A percentile compares a stretch with the other conserved stretches of the same genome.
phyloP scores from a whole-genome alignment of 2,797 vertebrate species.

The Phyllotis vaccarum region DNA sequence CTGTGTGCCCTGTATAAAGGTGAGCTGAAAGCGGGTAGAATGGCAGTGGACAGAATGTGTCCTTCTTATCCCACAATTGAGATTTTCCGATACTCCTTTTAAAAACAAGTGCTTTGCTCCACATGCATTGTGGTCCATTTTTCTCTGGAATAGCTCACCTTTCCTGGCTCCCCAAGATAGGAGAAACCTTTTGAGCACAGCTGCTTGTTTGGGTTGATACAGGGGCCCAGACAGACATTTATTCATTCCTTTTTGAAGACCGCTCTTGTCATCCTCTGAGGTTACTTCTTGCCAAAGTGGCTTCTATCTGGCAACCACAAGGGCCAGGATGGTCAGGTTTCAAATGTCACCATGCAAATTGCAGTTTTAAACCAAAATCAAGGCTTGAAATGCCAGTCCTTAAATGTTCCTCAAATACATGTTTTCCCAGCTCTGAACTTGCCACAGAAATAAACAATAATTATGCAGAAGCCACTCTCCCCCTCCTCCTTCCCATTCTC shows the following conservation, averaged over 20 bases:
- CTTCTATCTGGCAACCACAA: conserved; percentile 62
- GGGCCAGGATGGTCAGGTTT: conserved; percentile 56
- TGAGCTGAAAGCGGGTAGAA: neutral
- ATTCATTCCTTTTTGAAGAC: conserved; percentile 63
- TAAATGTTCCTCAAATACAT: conserved; percentile 70
- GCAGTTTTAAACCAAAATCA: conserved; percentile 65
- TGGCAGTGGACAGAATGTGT: neutral
- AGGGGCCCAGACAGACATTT: conserved; percentile 51
- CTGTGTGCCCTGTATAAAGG: neutral
- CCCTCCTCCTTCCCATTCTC: neutral
- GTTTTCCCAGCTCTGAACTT: conserved; percentile 58
- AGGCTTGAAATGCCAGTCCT: conserved; percentile 69
- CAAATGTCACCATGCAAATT: conserved; percentile 71
- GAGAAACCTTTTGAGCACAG: conserved; percentile 43
- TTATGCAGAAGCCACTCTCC: neutral
- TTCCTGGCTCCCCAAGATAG: conserved; percentile 61
- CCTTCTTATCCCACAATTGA: neutral
- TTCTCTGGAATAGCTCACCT: conserved; percentile 51
- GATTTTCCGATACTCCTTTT: neutral
- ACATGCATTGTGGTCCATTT: neutral
- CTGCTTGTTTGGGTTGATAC: conserved; percentile 62
- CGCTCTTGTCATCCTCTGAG: conserved; percentile 62
- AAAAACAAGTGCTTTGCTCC: neutral
- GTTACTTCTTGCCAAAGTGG: conserved; percentile 66
- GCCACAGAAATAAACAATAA: conserved; percentile 59